These are phyloP conservation scores for Pristionchus fissidentatus DNA, from an alignment of 2,888 invertebrate species.

Conservation along the genomic window DNA sequence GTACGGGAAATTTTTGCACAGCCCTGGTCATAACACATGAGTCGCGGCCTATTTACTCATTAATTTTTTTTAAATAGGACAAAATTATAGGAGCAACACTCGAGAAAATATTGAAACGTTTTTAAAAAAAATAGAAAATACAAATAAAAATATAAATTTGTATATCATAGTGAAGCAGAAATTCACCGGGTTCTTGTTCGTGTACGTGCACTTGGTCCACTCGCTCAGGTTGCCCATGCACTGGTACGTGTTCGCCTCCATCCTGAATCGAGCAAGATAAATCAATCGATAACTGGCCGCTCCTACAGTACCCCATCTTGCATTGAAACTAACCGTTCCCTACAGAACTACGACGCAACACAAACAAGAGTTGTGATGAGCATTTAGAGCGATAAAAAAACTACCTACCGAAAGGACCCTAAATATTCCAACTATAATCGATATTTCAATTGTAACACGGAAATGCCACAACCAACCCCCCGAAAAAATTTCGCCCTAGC, in stretches of 20 bases:
- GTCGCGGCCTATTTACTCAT: no score
- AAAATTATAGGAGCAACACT: no score
- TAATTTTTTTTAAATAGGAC: no score
- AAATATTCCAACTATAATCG: not conserved
- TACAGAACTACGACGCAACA: not conserved
- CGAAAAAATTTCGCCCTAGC: no score
- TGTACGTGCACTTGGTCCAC: constrained; percentile 89
- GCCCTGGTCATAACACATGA: no score
- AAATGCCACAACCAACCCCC: not conserved
- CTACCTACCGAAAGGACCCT: no score
- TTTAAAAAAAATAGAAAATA: no score
- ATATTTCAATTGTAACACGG: not conserved
- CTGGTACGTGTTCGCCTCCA: constrained; percentile 83
- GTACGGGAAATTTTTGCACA: no score
- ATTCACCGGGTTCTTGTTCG: constrained; percentile 78
- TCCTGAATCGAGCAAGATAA: constrained; percentile 57
- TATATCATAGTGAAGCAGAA: not conserved
- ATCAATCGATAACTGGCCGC: constrained; percentile 69
- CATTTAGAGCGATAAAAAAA: no score
- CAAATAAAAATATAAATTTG: no score
- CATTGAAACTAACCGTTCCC: not conserved
- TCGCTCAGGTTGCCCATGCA: constrained; percentile 89
- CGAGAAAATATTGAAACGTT: no score
- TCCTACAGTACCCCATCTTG: not conserved
- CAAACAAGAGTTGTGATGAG: not conserved